Conservation (phyloP, 2,888 invertebrate species). For the Nemotelus nigrinus region DNA sequence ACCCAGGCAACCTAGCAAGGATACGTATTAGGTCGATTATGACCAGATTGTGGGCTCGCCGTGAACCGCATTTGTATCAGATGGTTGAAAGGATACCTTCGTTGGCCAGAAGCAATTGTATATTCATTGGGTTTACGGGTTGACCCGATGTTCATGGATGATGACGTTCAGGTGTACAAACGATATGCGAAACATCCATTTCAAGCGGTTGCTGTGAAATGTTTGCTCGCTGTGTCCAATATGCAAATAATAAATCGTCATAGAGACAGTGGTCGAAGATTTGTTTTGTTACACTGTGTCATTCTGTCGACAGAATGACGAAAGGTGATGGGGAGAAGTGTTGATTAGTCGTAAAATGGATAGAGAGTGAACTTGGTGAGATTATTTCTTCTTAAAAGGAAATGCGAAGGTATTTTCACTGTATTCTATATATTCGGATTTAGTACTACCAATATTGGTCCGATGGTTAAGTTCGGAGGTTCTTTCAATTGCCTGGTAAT, state of each 20-base stretch:
- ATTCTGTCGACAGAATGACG: background rate
- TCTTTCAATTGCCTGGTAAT: too few species aligned
- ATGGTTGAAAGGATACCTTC: conserved; percentile 33
- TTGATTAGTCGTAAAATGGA: too few species aligned
- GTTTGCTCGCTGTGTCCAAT: conserved; percentile 28
- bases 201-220: conserved; percentile 32
- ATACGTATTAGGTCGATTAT: conserved; percentile 41
- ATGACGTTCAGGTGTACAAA: conserved; percentile 32
- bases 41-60: conserved; percentile 40
- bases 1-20: conserved; percentile 6
- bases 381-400: too few species aligned
- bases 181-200: conserved; percentile 23
- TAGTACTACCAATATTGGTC: too few species aligned
- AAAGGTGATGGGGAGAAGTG: too few species aligned
- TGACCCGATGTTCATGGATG: conserved; percentile 29
- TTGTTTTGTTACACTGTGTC: conserved; percentile 21
- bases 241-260: conserved; percentile 41
- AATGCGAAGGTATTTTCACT: too few species aligned
- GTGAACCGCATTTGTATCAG: conserved; percentile 43
- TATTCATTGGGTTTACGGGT: conserved; percentile 40
- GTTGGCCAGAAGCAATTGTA: conserved; percentile 39
- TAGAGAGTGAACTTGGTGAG: too few species aligned
- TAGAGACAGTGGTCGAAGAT: conserved; percentile 10
- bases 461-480: too few species aligned
- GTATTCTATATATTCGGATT: too few species aligned